Conservation (phyloP, 2,113 vertebrate genomes). For the Atrichornis clamosus region DNA sequence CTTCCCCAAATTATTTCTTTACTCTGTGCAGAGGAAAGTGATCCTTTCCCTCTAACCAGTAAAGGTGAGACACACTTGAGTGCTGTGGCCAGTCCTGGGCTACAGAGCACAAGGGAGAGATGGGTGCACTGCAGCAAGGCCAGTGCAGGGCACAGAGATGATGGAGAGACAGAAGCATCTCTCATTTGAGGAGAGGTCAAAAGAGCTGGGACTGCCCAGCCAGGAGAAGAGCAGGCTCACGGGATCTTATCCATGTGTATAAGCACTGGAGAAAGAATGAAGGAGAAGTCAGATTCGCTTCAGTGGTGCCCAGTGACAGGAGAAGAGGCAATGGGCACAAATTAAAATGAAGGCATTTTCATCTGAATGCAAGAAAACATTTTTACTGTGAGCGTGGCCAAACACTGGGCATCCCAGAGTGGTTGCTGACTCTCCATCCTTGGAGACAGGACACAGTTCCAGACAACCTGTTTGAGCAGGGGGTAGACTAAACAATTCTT, state of each 20-base stretch:
- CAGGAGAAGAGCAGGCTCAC: not conserved
- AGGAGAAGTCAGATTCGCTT: not conserved
- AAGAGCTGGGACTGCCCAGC: not conserved
- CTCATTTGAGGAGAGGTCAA: rapidly evolving
- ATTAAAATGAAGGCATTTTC: not conserved
- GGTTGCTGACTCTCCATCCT: not conserved
- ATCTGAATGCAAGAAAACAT: not conserved
- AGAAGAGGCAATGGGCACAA: not conserved
- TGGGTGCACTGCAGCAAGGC: not conserved
- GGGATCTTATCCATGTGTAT: not conserved
- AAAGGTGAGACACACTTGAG: not conserved
- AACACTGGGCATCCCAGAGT: not conserved
- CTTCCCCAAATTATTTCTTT: not conserved
- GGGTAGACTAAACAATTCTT: not conserved
- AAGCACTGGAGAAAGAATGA: not conserved
- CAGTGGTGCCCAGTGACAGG: not conserved
- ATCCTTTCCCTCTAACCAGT: not conserved
- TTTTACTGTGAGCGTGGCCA: not conserved
- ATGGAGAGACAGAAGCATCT: not conserved
- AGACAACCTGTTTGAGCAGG: not conserved
- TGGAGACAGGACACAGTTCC: not conserved
- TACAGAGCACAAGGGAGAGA: not conserved
- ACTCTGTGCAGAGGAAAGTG: too few relatives aligned
- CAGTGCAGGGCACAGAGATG: not conserved
- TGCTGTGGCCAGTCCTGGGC: not conserved